Evolutionary conservation across 2,888 invertebrate genomes (phyloP).

Genomic region (Lomographa bimaculata): DNA sequence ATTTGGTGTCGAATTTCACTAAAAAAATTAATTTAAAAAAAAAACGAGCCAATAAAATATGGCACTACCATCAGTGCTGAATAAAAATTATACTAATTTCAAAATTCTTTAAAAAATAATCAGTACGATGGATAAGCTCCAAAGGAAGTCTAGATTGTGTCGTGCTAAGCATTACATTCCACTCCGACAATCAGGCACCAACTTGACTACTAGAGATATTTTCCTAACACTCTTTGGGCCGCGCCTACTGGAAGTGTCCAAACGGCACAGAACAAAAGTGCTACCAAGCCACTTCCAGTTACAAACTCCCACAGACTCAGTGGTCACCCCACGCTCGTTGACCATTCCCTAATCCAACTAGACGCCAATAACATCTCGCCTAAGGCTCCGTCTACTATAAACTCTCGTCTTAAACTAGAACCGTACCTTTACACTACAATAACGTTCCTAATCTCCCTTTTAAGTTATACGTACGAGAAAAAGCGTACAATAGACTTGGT

Average conservation of each 20-base stretch:
- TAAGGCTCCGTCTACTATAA: constrained; percentile 47
- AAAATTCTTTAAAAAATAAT: constrained; percentile 71
- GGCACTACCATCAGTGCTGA: constrained; percentile 80
- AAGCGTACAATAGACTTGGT: constrained; percentile 51
- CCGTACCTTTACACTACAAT: constrained; percentile 50
- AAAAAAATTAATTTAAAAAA: constrained; percentile 60
- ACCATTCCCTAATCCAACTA: constrained; percentile 23
- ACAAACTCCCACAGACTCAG: constrained; percentile 35
- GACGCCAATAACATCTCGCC: constrained; percentile 32
- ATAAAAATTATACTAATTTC: constrained; percentile 69
- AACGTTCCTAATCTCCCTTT: constrained; percentile 52
- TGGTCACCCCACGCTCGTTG: constrained; percentile 22
- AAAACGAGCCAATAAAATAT: constrained; percentile 78
- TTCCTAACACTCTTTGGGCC: constrained; percentile 66
- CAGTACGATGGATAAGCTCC: constrained; percentile 79
- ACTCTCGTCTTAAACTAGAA: constrained; percentile 39
- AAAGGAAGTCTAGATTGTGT: constrained; percentile 57
- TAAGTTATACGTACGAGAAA: constrained; percentile 24
- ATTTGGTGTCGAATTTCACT: constrained; percentile 82
- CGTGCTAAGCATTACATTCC: constrained; percentile 50
- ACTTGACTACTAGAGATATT: constrained; percentile 73
- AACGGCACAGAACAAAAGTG: constrained; percentile 9
- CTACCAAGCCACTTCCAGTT: constrained; percentile 34
- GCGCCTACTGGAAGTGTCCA: constrained; percentile 42
- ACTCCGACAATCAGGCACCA: constrained; percentile 76